Evolutionary conservation across 2,888 invertebrate genomes (phyloP).

Genomic region (Dichetophora obliterata): DNA sequence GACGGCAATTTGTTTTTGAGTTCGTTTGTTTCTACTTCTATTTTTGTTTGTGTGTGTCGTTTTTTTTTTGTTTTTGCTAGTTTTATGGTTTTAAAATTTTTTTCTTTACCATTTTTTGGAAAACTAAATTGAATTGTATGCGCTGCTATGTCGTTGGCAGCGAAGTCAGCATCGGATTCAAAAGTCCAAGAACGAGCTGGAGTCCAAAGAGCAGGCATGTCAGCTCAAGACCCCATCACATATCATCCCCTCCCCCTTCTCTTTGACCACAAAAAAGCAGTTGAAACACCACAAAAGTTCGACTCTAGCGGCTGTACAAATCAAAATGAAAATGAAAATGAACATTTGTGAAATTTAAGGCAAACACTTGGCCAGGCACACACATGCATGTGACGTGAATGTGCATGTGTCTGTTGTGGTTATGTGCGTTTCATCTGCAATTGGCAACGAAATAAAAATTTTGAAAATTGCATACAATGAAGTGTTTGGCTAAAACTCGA

Average conservation of each 20-base stretch:
- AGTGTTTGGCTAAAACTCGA: constrained; percentile 54
- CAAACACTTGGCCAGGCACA: constrained; percentile 45
- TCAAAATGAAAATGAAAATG: constrained; percentile 43
- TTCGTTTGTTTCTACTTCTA: neutral
- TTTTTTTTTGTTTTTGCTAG: neutral
- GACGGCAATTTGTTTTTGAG: constrained; percentile 30
- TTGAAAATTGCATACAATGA: constrained; percentile 43
- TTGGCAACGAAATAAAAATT: constrained; percentile 40
- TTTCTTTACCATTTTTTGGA: neutral
- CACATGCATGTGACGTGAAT: neutral
- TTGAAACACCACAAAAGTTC: constrained; percentile 51
- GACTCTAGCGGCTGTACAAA: constrained; percentile 47
- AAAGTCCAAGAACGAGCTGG: neutral
- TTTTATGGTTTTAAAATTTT: neutral
- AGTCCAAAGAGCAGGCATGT: too few species aligned
- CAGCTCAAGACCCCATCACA: neutral
- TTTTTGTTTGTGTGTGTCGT: constrained; percentile 1
- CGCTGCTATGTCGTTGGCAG: neutral
- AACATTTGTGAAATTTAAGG: constrained; percentile 47
- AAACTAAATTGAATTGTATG: constrained; percentile 42
- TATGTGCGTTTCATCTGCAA: constrained; percentile 3
- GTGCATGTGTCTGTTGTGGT: neutral
- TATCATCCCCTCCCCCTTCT: neutral
- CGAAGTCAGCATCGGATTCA: neutral
- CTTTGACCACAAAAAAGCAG: constrained; percentile 50